Conservation (phyloP, 2,888 invertebrate genomes). For the Papilio demoleus region DNA sequence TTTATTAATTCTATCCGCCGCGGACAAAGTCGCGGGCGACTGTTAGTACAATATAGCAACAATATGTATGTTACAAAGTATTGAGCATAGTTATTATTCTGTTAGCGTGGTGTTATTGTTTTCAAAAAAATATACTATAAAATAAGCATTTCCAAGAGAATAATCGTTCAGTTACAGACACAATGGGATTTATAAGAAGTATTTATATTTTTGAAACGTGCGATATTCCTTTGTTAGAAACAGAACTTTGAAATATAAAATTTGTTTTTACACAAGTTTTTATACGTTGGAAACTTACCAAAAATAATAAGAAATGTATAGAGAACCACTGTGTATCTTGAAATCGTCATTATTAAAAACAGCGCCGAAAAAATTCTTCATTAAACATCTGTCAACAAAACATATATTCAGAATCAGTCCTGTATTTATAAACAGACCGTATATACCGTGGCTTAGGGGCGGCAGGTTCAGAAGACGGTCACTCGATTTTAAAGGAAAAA, state of each 20-base stretch:
- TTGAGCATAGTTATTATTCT: conserved; percentile 16
- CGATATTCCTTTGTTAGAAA: not conserved
- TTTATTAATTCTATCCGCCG: no score
- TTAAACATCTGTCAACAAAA: conserved; percentile 11
- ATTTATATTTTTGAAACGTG: not conserved
- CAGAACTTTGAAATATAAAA: not conserved
- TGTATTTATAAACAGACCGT: no score
- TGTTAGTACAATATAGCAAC: not conserved
- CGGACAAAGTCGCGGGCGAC: no score
- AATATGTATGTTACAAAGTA: not conserved
- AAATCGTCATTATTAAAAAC: conserved; percentile 3
- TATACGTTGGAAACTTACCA: not conserved
- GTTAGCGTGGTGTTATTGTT: conserved; percentile 16
- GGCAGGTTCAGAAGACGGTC: no score
- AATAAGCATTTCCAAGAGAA: conserved; percentile 13
- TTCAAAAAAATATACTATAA: conserved; percentile 7
- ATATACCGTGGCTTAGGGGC: no score
- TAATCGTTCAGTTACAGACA: conserved; percentile 11
- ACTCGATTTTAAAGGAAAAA: no score
- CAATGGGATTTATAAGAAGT: conserved; percentile 24
- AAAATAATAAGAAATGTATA: conserved; percentile 12
- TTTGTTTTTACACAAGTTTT: not conserved
- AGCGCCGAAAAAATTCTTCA: not conserved
- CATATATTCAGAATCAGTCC: not conserved
- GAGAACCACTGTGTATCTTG: conserved; percentile 2